Evolutionary conservation across 2,113 vertebrate species (phyloP).

Genomic region (Cettia cetti): DNA sequence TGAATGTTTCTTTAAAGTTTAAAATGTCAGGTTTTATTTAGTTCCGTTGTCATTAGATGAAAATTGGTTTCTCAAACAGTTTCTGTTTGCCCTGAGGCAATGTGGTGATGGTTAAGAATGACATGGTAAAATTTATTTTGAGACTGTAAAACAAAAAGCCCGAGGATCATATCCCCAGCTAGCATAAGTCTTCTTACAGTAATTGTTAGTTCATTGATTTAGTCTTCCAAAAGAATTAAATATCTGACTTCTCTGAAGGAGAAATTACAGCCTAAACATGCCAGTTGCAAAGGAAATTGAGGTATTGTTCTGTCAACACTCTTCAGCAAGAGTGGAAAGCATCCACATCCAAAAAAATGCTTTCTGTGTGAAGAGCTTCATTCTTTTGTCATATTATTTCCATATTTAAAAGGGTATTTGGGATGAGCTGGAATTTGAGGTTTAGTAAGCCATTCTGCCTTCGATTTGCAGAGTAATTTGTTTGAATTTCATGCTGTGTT

Average conservation of each 20-base stretch:
- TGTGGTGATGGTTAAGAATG: neutral
- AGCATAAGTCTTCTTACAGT: neutral
- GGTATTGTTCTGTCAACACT: neutral
- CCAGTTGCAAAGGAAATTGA: neutral
- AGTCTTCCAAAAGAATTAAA: neutral
- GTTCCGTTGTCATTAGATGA: neutral
- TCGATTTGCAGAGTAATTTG: neutral
- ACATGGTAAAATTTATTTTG: neutral
- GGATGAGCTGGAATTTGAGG: neutral
- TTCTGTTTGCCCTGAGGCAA: conserved; percentile 2
- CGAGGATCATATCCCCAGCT: neutral
- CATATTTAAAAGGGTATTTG: neutral
- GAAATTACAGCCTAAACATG: conserved; percentile 15
- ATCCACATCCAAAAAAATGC: neutral
- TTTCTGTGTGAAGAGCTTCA: neutral
- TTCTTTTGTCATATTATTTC: neutral
- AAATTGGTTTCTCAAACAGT: conserved; percentile 18
- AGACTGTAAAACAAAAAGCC: conserved; percentile 19
- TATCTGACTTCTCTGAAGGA: neutral
- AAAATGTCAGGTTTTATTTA: conserved; percentile 29
- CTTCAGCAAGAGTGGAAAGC: neutral
- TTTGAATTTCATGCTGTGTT: neutral
- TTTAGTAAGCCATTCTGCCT: neutral
- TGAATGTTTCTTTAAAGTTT: neutral
- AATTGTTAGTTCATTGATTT: conserved; percentile 38